phyloP scores from a whole-genome alignment of 2,797 vertebrate genomes.

The Lerista edwardsae region DNA sequence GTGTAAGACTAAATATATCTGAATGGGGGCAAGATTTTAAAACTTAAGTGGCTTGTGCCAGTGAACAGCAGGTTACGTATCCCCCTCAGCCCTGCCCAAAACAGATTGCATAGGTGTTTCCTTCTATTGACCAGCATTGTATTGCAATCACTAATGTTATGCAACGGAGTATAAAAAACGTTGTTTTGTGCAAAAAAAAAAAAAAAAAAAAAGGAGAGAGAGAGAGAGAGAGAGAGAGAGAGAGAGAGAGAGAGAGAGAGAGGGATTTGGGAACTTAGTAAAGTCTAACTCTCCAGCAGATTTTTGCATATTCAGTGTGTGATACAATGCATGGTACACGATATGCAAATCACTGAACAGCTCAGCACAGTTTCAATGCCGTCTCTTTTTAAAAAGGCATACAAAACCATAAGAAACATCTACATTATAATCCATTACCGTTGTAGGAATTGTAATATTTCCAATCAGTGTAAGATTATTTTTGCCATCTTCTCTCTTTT shows the following conservation, averaged over 20 bases:
- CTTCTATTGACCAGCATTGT: conserved; percentile 43
- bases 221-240: too few species aligned
- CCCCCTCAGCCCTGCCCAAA: neutral
- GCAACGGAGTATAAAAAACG: neutral
- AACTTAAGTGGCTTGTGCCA: conserved; percentile 47
- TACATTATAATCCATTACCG: conserved; percentile 23
- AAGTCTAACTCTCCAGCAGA: conserved; percentile 44
- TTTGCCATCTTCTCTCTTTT: neutral
- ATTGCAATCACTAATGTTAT: neutral
- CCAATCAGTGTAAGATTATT: conserved; percentile 18
- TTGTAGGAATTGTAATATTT: conserved; percentile 39
- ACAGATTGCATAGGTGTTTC: neutral
- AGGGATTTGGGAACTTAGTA: conserved; percentile 49
- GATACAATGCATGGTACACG: conserved; percentile 51
- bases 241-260: conserved; percentile 10
- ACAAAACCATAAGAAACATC: conserved; percentile 43
- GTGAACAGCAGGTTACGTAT: conserved; percentile 15
- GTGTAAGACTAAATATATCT: conserved; percentile 33
- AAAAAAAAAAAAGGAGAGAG: too few species aligned
- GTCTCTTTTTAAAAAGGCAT: neutral
- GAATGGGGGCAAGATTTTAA: conserved; percentile 23
- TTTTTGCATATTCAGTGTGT: conserved; percentile 48
- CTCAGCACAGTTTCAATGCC: conserved; percentile 33
- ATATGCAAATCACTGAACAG: conserved; percentile 59
- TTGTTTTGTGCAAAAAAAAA: neutral